These are phyloP conservation scores for Bryconaethiops microstoma DNA, from an alignment of 2,797 vertebrate species.

Conservation along the genomic window DNA sequence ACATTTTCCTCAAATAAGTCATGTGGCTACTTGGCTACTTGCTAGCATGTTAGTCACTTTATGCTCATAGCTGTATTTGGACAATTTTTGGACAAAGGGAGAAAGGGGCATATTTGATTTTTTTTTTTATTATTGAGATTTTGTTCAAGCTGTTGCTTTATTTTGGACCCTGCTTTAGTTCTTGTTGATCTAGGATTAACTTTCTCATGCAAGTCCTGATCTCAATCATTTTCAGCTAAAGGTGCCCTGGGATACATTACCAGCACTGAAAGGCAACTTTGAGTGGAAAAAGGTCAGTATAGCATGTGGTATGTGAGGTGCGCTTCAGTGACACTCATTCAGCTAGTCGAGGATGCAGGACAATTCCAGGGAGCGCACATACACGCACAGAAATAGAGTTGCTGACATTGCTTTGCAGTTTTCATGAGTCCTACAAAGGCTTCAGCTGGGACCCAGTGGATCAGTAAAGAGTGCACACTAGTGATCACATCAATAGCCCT, in stretches of 20 bases:
- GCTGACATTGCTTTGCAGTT: slow-evolving; percentile 2
- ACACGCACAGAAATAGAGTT: background rate
- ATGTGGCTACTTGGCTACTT: too few relatives aligned
- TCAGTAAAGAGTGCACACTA: background rate
- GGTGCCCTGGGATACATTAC: background rate
- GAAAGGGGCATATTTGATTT: too few relatives aligned
- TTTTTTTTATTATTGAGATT: too few relatives aligned
- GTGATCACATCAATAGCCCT: background rate
- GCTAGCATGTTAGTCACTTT: too few relatives aligned
- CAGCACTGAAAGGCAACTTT: background rate
- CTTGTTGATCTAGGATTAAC: background rate
- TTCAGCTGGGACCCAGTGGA: background rate
- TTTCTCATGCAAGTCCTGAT: background rate
- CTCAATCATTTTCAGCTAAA: background rate
- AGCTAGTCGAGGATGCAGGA: background rate
- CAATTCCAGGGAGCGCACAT: background rate
- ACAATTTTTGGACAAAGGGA: too few relatives aligned
- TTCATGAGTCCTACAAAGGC: slow-evolving; percentile 5
- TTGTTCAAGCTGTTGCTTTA: too few relatives aligned
- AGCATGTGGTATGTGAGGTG: background rate
- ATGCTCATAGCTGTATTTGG: too few relatives aligned
- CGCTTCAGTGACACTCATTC: slow-evolving; percentile 29
- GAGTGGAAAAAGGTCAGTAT: background rate
- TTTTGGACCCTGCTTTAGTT: background rate
- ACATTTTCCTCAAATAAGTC: too few relatives aligned